Evolutionary conservation across 1,140 invertebrate species (phyloP).

Genomic region (Paramacrobiotus metropolitanus): DNA sequence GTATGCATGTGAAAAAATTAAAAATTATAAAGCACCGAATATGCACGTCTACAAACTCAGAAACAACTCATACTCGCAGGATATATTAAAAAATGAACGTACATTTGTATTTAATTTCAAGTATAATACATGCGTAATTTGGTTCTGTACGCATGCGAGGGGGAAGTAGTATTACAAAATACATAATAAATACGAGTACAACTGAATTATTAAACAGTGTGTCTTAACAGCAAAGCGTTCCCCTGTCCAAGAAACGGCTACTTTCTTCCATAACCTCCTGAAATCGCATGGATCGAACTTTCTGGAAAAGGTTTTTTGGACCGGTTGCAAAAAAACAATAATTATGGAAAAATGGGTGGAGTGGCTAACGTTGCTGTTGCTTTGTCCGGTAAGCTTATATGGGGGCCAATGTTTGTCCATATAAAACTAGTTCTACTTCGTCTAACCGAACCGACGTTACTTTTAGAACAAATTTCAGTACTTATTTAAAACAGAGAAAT

Average conservation of each 20-base stretch:
- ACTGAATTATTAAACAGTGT: slow-evolving; percentile 5
- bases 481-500: no score
- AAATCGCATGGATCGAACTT: slow-evolving; percentile 86
- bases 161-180: not conserved
- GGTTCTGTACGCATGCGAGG: not conserved
- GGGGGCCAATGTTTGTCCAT: not conserved
- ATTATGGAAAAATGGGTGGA: slow-evolving; percentile 62
- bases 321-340: slow-evolving; percentile 70
- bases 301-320: slow-evolving; percentile 77
- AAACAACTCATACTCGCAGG: no score
- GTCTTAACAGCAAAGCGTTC: slow-evolving; percentile 60
- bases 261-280: slow-evolving; percentile 69
- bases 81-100: no score
- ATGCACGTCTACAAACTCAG: no score
- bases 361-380: slow-evolving; percentile 82
- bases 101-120: no score
- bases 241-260: slow-evolving; percentile 80
- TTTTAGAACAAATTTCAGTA: no score
- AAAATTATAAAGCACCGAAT: no score
- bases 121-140: no score
- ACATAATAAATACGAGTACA: not conserved
- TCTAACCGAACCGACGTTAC: no score
- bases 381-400: slow-evolving; percentile 46
- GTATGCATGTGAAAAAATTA: no score
- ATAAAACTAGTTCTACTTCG: no score